A percentile compares a stretch with the other conserved stretches of the same genome.
phyloP scores from a whole-genome alignment of 2,888 invertebrate genomes.

The Lasioglossum leucozonium region DNA sequence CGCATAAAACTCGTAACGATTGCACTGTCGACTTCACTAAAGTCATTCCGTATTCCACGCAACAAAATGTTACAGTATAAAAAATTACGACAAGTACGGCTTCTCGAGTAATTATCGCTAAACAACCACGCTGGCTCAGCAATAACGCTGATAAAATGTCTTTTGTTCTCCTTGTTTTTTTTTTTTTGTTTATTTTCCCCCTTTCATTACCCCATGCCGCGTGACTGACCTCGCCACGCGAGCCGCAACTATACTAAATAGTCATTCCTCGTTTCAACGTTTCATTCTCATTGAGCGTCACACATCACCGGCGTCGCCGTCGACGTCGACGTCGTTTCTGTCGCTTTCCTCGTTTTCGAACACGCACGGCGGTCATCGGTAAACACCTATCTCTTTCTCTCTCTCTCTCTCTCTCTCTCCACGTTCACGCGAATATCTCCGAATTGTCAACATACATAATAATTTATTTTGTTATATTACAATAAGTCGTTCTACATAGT shows the following conservation, averaged over 20 bases:
- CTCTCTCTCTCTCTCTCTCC: constrained; percentile 21
- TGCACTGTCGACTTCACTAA: constrained; percentile 58
- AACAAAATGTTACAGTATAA: constrained; percentile 68
- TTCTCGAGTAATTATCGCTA: constrained; percentile 56
- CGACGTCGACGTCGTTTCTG: constrained; percentile 6
- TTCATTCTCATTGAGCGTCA: constrained; percentile 57
- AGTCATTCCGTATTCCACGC: constrained; percentile 61
- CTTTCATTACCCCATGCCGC: constrained; percentile 10
- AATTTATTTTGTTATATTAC: constrained; percentile 74
- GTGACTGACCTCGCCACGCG: constrained; percentile 13
- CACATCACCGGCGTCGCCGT: constrained; percentile 13
- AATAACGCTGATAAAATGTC: constrained; percentile 48
- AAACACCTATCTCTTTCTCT: constrained; percentile 24
- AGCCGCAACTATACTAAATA: constrained; percentile 27
- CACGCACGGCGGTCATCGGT: constrained; percentile 58
- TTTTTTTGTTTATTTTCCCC: neutral
- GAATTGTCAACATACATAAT: constrained; percentile 72
- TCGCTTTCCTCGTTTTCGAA: constrained; percentile 40
- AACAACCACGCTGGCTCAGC: constrained; percentile 46
- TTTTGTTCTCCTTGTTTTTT: neutral
- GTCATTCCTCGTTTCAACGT: constrained; percentile 32
- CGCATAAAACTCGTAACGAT: constrained; percentile 58
- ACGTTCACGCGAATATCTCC: constrained; percentile 64
- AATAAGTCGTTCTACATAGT: constrained; percentile 73
- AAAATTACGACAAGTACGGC: constrained; percentile 67